phyloP scores from a whole-genome alignment of 2,888 invertebrate species.

The Drosophila pseudotakahashii region DNA sequence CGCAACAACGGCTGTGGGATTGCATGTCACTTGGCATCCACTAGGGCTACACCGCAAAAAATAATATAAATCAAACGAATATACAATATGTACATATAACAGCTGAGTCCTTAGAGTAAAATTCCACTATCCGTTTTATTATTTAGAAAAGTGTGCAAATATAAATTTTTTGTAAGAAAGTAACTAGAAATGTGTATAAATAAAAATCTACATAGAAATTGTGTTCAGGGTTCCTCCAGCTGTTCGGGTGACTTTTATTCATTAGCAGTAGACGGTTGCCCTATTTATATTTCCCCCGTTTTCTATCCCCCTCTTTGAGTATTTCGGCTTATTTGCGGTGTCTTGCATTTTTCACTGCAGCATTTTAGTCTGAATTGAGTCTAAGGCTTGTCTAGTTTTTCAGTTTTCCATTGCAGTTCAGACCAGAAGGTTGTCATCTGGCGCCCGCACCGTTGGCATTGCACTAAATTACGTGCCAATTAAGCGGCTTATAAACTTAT shows the following conservation, averaged over 20 bases:
- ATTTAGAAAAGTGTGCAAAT: not conserved
- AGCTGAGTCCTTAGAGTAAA: too few relatives aligned
- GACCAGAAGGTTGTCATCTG: slow-evolving; percentile 26
- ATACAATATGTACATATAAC: not conserved
- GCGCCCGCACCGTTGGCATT: not conserved
- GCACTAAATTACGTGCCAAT: slow-evolving; percentile 30
- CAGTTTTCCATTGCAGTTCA: slow-evolving; percentile 38
- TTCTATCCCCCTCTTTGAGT: slow-evolving; percentile 11
- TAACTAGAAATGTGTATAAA: not conserved
- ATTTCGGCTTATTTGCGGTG: slow-evolving; percentile 18
- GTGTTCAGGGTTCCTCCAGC: slow-evolving; percentile 12
- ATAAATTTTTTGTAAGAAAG: too few relatives aligned
- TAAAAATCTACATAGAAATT: not conserved
- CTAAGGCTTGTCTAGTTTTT: slow-evolving; percentile 23
- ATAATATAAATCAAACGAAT: not conserved
- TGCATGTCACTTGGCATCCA: slow-evolving; percentile 73
- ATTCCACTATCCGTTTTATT: too few relatives aligned
- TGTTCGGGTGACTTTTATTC: slow-evolving; percentile 51
- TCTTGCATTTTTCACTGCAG: slow-evolving; percentile 19
- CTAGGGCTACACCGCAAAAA: slow-evolving; percentile 33
- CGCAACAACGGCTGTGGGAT: slow-evolving; percentile 69
- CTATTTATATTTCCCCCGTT: slow-evolving; percentile 39
- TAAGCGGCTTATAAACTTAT: slow-evolving; percentile 20
- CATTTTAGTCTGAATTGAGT: slow-evolving; percentile 15
- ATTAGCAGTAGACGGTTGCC: slow-evolving; percentile 51